Evolutionary conservation across 2,797 vertebrate species (phyloP), one percentile per base, ranked within the genome.

Genomic region (Oreonectes daqikongensis): DNA sequence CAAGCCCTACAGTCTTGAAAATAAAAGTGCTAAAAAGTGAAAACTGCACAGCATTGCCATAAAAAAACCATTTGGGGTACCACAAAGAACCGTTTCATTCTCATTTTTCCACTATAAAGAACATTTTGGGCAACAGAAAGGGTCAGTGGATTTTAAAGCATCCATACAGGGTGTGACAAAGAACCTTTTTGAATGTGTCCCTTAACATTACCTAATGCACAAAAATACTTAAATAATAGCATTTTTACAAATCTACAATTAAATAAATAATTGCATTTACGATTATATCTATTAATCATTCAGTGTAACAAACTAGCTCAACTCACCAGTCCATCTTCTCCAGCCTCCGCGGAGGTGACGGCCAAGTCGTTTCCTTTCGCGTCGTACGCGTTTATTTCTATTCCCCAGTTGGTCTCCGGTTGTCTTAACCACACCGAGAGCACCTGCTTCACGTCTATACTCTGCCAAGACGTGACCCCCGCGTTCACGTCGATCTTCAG

Each of bases 361-460:
- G 96, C 97, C 81, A 99, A 88, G 84, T 99, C 94, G 40, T 90
- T 94, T 77, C 96, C 95, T 73, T 92, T 94, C 79, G 93, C 92
- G 89, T 98, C 97, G 73, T 94, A 93, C 81, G 97, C 97, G 87
- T 97, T 98, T 84, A 99, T 98, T 93, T 98, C 95, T 87, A 99
- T 97, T 86, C 97, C 97, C 94, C 96, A 95, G 93, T 99, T 99
- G 89, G 96, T 96, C 93, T 99, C 96, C 57, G 97, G 97, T 90
- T 99, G 96, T 92, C 95, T 94, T 90, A 99, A 94, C 97, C 97
- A 99, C 85, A 96, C 96, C 67, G 93, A 92, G 89, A 99, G 75
- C 87, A 99, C 95, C 85, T 96, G 96, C 87, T 99, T 99, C 89
- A 98, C 96, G 86, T 99, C 97, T 79, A 99, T 97, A 73, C 97